Evolutionary conservation across 2,888 invertebrate species (phyloP).

Genomic region (Ethmia dodecea): DNA sequence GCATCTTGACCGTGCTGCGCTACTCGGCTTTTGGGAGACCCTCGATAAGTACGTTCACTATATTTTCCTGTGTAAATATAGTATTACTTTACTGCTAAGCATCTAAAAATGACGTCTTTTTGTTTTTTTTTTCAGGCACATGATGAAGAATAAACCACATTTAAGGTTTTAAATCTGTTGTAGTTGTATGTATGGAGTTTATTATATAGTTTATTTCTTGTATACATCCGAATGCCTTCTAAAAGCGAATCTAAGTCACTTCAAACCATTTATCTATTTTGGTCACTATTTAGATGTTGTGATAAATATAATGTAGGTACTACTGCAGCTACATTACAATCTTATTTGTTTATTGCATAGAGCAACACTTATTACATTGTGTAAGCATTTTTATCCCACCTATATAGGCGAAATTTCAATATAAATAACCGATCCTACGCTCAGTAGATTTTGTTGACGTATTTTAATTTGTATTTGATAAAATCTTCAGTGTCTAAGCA

Average conservation of each 20-base stretch:
- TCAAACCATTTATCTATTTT: constrained; percentile 55
- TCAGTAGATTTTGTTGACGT: too few species aligned
- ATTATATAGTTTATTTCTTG: constrained; percentile 48
- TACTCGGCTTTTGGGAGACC: constrained; percentile 98
- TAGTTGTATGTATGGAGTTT: constrained; percentile 47
- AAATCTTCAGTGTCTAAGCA: too few species aligned
- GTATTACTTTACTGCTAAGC: neutral
- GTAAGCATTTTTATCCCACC: too few species aligned
- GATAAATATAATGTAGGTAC: too few species aligned
- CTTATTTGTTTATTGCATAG: too few species aligned
- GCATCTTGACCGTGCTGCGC: constrained; percentile 96
- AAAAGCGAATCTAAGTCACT: constrained; percentile 55
- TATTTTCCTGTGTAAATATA: constrained; percentile 2
- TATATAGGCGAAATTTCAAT: too few species aligned
- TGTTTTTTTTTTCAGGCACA: constrained; percentile 81
- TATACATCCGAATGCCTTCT: constrained; percentile 54
- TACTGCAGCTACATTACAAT: too few species aligned
- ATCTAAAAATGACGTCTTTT: neutral
- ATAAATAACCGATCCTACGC: too few species aligned
- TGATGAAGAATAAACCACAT: constrained; percentile 92
- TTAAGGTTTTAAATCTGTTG: constrained; percentile 81
- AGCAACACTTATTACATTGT: too few species aligned
- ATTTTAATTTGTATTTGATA: too few species aligned
- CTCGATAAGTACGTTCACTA: constrained; percentile 88
- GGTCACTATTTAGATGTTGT: too few species aligned